phyloP scores from a whole-genome alignment of 1,140 invertebrate species.

The Bombus polaris region DNA sequence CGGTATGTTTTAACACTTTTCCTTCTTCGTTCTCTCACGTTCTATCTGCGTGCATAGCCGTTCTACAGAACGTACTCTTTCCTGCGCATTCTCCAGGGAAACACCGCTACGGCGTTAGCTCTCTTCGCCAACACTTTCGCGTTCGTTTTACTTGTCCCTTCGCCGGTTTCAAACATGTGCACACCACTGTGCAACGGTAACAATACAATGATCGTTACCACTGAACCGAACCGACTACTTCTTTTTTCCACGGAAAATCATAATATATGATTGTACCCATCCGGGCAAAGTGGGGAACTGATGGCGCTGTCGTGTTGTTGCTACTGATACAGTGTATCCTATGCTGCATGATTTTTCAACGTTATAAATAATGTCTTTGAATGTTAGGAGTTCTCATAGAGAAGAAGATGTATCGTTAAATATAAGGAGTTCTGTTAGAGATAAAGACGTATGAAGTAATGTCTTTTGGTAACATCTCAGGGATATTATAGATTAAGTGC shows the following conservation, averaged over 20 bases:
- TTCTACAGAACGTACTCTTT: conserved; percentile 44
- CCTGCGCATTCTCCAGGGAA: conserved; percentile 64
- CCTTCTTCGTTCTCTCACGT: conserved; percentile 44
- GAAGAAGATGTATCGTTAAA: not conserved
- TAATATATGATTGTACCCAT: not conserved
- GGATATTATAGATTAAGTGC: not conserved
- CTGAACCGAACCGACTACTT: not conserved
- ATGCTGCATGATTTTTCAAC: not conserved
- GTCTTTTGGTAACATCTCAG: not conserved
- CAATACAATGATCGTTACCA: not conserved
- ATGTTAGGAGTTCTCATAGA: not conserved
- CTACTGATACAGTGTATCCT: not conserved
- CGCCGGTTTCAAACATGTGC: not conserved
- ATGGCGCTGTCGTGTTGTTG: not conserved
- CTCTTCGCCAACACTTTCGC: conserved; percentile 18
- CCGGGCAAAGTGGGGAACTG: not conserved
- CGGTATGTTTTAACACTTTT: conserved; percentile 82
- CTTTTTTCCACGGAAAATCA: not conserved
- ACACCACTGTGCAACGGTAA: no score
- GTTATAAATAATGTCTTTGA: not conserved
- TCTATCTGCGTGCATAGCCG: conserved; percentile 49
- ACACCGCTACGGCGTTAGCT: conserved; percentile 69
- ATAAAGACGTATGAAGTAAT: not conserved
- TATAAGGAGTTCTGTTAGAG: not conserved
- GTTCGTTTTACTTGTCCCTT: not conserved